phyloP scores from a whole-genome alignment of 2,113 vertebrate species.

The Ptilonorhynchus violaceus region DNA sequence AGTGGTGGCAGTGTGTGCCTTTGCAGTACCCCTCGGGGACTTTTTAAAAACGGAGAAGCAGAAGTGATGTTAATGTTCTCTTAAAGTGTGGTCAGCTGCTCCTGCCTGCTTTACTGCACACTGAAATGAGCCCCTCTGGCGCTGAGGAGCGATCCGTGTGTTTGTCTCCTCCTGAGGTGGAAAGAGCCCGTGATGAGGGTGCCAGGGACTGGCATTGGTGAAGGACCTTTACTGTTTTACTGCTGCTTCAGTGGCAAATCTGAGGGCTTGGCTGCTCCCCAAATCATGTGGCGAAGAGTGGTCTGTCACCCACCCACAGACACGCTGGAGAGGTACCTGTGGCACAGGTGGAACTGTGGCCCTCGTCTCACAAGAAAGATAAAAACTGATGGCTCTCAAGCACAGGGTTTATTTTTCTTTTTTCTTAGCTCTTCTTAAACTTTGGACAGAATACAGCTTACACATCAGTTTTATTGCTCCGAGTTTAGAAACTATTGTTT shows the following conservation, averaged over 20 bases:
- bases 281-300: background rate
- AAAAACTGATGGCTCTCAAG: background rate
- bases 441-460: background rate
- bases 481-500: background rate
- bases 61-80: background rate
- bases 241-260: background rate
- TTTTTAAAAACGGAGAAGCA: background rate
- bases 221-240: background rate
- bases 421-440: background rate
- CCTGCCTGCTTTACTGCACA: background rate
- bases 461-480: background rate
- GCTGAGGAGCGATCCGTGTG: accelerated
- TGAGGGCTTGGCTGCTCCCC: background rate
- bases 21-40: background rate
- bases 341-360: background rate
- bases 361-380: background rate
- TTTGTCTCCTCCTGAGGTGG: background rate
- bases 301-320: background rate
- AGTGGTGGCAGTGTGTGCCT: background rate
- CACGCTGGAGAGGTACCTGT: background rate
- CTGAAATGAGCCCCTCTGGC: background rate
- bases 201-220: background rate
- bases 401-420: background rate
- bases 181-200: accelerated
- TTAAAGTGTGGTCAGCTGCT: background rate